Conservation (phyloP, 2,797 vertebrate genomes). For the Spheniscus humboldti region DNA sequence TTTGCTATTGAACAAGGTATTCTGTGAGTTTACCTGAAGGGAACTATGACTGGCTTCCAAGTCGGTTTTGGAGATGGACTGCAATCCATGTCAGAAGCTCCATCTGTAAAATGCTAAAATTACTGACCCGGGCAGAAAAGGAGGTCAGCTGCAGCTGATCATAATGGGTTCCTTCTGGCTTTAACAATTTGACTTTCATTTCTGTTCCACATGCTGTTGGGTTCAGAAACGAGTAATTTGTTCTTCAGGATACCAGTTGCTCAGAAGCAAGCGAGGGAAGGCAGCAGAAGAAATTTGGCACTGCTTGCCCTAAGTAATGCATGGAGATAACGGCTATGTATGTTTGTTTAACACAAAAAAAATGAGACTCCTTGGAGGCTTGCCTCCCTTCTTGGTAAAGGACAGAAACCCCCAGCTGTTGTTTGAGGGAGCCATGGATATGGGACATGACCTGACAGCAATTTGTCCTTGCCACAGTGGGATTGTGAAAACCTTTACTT, state of each 20-base stretch:
- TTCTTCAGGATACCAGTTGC: neutral
- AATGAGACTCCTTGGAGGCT: neutral
- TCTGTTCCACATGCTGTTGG: neutral
- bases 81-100: neutral
- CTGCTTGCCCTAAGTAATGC: neutral
- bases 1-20: neutral
- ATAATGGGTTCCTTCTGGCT: neutral
- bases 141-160: neutral
- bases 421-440: neutral
- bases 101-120: neutral
- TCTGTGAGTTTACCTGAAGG: accelerated
- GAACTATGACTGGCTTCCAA: neutral
- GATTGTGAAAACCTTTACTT: neutral
- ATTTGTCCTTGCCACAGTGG: neutral
- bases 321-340: neutral
- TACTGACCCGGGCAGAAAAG: neutral
- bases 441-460: neutral
- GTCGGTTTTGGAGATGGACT: neutral
- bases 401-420: neutral
- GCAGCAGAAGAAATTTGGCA: neutral
- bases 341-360: neutral
- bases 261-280: neutral
- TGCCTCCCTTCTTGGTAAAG: neutral
- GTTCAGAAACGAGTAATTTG: neutral
- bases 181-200: neutral